These are phyloP conservation scores for Gallinago nigripennis DNA, from an alignment of 2,797 vertebrate genomes.

Conservation along the genomic window DNA sequence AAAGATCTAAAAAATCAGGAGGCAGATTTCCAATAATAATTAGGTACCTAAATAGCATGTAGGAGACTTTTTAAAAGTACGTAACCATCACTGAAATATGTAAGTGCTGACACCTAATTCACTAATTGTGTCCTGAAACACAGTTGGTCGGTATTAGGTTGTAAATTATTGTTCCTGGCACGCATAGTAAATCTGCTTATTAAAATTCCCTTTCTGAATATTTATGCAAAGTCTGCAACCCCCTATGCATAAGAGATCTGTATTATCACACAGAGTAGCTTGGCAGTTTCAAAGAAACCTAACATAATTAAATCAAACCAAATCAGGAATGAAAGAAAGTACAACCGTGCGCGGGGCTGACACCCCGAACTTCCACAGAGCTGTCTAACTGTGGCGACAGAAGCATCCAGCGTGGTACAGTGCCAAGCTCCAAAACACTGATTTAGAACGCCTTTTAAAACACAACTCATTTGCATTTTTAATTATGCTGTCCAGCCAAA, in stretches of 20 bases:
- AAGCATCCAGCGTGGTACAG: not conserved
- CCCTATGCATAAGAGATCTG: constrained; percentile 24
- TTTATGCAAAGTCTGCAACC: constrained; percentile 33
- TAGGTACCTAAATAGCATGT: not conserved
- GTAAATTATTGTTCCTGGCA: constrained; percentile 48
- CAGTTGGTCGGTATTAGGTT: constrained; percentile 1
- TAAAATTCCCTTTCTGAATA: constrained; percentile 58
- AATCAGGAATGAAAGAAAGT: constrained; percentile 14
- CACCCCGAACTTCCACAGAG: not conserved
- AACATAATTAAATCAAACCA: constrained; percentile 23
- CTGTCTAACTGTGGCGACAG: not conserved
- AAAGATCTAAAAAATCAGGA: constrained; percentile 4
- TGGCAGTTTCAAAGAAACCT: constrained; percentile 39
- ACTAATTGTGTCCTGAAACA: constrained; percentile 23
- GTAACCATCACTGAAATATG: not conserved
- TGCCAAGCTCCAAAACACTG: not conserved
- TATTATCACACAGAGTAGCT: constrained; percentile 46
- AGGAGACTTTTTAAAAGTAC: not conserved
- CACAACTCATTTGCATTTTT: not conserved
- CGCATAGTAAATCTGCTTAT: constrained; percentile 26
- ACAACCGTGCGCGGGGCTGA: not conserved
- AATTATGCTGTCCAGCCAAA: not conserved
- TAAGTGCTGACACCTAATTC: constrained; percentile 21
- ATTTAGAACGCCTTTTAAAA: not conserved
- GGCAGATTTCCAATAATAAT: not conserved